These are phyloP conservation scores for Agriotes lineatus DNA, from an alignment of 2,888 invertebrate species.

Conservation along the genomic window DNA sequence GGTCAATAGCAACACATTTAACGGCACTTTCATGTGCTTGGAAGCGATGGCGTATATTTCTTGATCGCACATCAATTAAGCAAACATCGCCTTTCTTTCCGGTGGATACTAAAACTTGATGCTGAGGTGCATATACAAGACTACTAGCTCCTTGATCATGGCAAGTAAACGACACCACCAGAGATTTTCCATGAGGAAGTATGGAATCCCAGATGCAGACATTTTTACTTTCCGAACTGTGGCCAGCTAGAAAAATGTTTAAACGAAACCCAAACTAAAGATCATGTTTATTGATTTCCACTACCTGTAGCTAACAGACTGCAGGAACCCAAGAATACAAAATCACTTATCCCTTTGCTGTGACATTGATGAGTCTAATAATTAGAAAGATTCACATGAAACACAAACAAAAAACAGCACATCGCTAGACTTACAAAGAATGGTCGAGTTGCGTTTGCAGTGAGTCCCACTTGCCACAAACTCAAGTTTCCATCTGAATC, in stretches of 20 bases:
- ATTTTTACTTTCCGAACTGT: conserved; percentile 96
- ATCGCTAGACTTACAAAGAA: conserved; percentile 93
- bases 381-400: background rate
- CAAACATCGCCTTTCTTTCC: conserved; percentile 98
- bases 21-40: conserved; percentile 94
- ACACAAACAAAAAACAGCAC: no score
- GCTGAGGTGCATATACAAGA: conserved; percentile 91
- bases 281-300: conserved; percentile 83
- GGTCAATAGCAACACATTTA: conserved; percentile 94
- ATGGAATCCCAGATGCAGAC: conserved; percentile 98
- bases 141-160: conserved; percentile 95
- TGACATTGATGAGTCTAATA: conserved; percentile 94
- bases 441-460: conserved; percentile 81
- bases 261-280: conserved; percentile 19
- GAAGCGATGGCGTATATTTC: conserved; percentile 86
- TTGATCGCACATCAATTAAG: conserved; percentile 94
- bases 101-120: conserved; percentile 94
- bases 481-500: conserved; percentile 98
- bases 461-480: conserved; percentile 91
- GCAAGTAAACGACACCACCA: conserved; percentile 92
- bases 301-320: conserved; percentile 93
- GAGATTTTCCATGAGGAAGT: conserved; percentile 93
- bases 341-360: conserved; percentile 96
- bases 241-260: conserved; percentile 81
- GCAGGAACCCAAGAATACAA: conserved; percentile 97